Evolutionary conservation across 1,140 invertebrate species (phyloP).

Genomic region (Drosophila nigromelanica): DNA sequence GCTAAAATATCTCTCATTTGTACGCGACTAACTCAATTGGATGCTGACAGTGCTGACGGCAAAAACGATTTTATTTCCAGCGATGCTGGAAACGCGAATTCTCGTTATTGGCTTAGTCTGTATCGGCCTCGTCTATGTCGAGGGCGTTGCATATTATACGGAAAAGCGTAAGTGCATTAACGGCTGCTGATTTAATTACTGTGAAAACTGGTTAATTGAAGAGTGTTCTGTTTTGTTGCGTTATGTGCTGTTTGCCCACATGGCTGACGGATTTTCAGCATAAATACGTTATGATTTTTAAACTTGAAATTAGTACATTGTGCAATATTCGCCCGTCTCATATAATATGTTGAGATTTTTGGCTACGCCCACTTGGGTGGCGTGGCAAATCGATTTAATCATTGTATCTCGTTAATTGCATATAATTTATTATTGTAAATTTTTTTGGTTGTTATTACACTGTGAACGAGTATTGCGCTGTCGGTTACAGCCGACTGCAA

Average conservation of each 20-base stretch:
- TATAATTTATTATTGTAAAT: no score
- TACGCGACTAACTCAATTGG: constrained; percentile 57
- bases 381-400: no score
- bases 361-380: no score
- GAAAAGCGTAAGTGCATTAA: constrained; percentile 64
- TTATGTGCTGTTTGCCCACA: neutral
- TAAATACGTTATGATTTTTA: constrained; percentile 19
- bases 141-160: constrained; percentile 49
- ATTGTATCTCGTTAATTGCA: no score
- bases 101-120: constrained; percentile 73
- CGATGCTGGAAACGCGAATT: constrained; percentile 24
- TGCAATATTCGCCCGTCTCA: no score
- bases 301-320: no score
- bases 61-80: constrained; percentile 22
- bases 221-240: constrained; percentile 1
- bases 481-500: no score
- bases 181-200: constrained; percentile 31
- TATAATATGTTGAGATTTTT: no score
- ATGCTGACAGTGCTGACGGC: constrained; percentile 36
- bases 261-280: constrained; percentile 1
- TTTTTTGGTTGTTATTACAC: no score
- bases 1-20: constrained; percentile 57
- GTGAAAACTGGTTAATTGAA: constrained; percentile 25
- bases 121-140: constrained; percentile 86
- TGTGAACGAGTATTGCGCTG: no score